A percentile compares a stretch with the other conserved stretches of the same genome.
phyloP scores from a whole-genome alignment of 2,888 invertebrate genomes.

The Lasioglossum leucozonium region DNA sequence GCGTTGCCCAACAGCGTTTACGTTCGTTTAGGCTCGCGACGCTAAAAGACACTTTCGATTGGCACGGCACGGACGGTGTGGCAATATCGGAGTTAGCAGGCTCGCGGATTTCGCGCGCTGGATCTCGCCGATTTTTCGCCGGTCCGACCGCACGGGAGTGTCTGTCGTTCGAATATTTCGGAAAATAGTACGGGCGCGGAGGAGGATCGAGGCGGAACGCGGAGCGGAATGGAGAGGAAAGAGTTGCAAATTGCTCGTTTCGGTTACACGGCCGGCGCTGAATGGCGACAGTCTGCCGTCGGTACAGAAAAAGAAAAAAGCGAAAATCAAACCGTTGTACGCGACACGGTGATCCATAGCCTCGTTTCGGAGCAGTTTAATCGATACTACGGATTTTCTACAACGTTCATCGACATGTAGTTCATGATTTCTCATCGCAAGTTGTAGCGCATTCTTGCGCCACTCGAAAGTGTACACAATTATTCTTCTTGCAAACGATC shows the following conservation, averaged over 20 bases:
- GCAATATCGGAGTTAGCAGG: background rate
- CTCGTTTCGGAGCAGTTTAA: background rate
- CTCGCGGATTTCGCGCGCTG: background rate
- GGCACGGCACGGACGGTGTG: background rate
- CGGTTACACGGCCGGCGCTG: background rate
- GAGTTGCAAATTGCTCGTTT: slow-evolving; percentile 8
- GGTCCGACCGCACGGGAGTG: background rate
- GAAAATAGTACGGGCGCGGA: background rate
- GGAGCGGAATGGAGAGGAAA: background rate
- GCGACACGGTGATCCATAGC: background rate
- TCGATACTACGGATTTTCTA: background rate
- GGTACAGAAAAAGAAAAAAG: background rate
- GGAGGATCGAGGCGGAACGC: background rate
- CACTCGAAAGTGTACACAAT: background rate
- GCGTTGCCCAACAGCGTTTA: background rate
- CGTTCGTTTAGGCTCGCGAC: background rate
- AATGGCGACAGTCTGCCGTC: background rate
- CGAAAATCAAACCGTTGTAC: background rate
- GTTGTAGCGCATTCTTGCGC: too few relatives aligned
- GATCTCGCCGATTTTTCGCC: background rate
- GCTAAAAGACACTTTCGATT: background rate
- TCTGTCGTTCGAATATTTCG: background rate
- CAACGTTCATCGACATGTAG: background rate
- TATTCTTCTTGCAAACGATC: background rate
- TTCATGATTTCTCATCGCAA: too few relatives aligned